Percentiles rank a stretch among this genome's conserved stretches.
Evolutionary conservation across 2,888 invertebrate genomes (phyloP).

Genomic region (Dichetophora obliterata): DNA sequence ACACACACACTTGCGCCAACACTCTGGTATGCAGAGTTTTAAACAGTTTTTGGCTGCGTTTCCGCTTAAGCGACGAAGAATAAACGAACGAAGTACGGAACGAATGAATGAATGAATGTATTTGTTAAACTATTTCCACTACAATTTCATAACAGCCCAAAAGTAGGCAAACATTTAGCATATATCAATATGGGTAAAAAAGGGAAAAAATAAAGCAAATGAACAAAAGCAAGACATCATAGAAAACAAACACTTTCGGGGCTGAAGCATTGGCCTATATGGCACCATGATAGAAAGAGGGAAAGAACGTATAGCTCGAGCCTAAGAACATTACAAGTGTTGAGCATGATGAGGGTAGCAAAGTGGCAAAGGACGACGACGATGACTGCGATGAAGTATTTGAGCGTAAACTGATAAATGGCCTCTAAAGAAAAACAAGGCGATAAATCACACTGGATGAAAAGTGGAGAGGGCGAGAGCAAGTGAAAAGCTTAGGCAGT

Average conservation of each 20-base stretch:
- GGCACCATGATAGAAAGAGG: background rate
- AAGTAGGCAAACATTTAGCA: constrained; percentile 19
- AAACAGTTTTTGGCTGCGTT: constrained; percentile 7
- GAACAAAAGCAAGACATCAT: background rate
- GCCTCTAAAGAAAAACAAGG: constrained; percentile 33
- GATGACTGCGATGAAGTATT: constrained; percentile 14
- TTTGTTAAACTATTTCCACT: background rate
- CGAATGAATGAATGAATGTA: background rate
- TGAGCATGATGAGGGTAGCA: background rate
- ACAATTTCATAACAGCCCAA: constrained; percentile 1
- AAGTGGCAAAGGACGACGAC: background rate
- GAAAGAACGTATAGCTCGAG: background rate
- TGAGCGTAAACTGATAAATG: constrained; percentile 36
- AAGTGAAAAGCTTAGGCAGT: background rate
- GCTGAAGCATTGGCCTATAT: background rate
- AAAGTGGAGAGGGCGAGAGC: background rate
- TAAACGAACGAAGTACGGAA: too few species aligned
- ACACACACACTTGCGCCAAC: background rate
- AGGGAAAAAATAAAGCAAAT: background rate
- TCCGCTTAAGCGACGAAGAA: background rate
- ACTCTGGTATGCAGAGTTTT: background rate
- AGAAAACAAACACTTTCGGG: background rate
- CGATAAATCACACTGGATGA: constrained; percentile 24
- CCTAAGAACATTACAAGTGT: background rate
- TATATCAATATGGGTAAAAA: background rate